Percentiles rank a stretch among this genome's conserved stretches.
phyloP scores from a whole-genome alignment of 92 coral and sea anemone species.

The Micromussa lordhowensis region DNA sequence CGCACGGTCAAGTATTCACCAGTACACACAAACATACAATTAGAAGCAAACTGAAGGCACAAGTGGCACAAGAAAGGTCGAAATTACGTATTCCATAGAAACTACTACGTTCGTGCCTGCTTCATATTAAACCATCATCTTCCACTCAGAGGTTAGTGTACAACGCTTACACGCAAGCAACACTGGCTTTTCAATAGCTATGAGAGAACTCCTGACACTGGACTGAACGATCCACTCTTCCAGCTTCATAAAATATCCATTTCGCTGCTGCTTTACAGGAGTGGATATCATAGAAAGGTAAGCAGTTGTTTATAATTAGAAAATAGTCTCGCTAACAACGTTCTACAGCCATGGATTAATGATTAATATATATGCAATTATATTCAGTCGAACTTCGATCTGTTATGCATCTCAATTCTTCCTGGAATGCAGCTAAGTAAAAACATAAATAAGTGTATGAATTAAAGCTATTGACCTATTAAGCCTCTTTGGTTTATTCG shows the following conservation, averaged over 20 bases:
- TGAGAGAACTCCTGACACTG: neutral
- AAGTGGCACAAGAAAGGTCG: neutral
- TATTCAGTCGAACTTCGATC: neutral
- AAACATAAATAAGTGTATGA: neutral
- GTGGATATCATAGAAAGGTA: neutral
- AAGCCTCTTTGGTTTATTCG: neutral
- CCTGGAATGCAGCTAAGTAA: slow-evolving; percentile 2
- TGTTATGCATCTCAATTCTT: neutral
- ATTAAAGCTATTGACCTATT: neutral
- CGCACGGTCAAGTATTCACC: neutral
- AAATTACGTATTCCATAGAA: neutral
- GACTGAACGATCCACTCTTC: neutral
- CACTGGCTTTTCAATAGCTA: neutral
- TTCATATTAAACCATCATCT: neutral
- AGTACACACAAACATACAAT: neutral
- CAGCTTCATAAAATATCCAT: neutral
- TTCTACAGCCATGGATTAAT: neutral
- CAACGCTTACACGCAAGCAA: neutral
- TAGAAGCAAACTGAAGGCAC: no score
- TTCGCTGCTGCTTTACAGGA: neutral
- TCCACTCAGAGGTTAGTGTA: neutral
- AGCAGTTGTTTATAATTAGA: neutral
- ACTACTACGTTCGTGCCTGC: neutral
- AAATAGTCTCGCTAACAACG: neutral
- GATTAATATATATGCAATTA: neutral